A percentile compares a stretch with the other conserved stretches of the same genome.
These are phyloP conservation scores for Drosophila suboccidentalis DNA, from an alignment of 2,888 invertebrate genomes.

Conservation along the genomic window DNA sequence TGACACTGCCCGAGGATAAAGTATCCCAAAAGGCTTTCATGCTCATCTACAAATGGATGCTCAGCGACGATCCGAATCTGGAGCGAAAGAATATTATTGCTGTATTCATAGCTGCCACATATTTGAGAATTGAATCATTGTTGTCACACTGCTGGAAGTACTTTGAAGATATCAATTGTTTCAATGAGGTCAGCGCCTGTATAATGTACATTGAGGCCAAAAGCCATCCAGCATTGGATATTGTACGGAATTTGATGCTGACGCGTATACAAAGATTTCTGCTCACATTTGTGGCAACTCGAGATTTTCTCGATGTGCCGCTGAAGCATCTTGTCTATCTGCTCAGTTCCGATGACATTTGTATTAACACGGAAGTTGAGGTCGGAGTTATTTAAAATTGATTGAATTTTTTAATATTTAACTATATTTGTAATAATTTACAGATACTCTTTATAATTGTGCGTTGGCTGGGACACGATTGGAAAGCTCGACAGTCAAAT, in stretches of 20 bases:
- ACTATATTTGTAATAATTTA: no score
- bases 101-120: slow-evolving; percentile 66
- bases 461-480: slow-evolving; percentile 91
- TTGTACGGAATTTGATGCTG: slow-evolving; percentile 84
- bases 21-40: slow-evolving; percentile 88
- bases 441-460: slow-evolving; percentile 92
- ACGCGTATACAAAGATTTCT: slow-evolving; percentile 91
- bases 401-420: slow-evolving; percentile 26
- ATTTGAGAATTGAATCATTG: slow-evolving; percentile 75
- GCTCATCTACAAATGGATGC: slow-evolving; percentile 93
- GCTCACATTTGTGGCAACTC: slow-evolving; percentile 91
- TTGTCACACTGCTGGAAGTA: slow-evolving; percentile 88
- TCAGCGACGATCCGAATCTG: slow-evolving; percentile 89
- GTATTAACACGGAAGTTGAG: slow-evolving; percentile 89
- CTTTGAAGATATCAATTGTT: slow-evolving; percentile 89
- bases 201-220: slow-evolving; percentile 86
- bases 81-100: slow-evolving; percentile 45
- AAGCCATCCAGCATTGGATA: slow-evolving; percentile 81
- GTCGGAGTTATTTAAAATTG: slow-evolving; percentile 28
- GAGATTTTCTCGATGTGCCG: slow-evolving; percentile 89
- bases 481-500: slow-evolving; percentile 87
- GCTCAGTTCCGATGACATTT: slow-evolving; percentile 90
- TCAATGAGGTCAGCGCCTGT: slow-evolving; percentile 88
- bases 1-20: slow-evolving; percentile 71
- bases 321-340: slow-evolving; percentile 89